These are phyloP conservation scores for Syngnathus floridae DNA, from an alignment of 2,113 vertebrate species.

Conservation along the genomic window DNA sequence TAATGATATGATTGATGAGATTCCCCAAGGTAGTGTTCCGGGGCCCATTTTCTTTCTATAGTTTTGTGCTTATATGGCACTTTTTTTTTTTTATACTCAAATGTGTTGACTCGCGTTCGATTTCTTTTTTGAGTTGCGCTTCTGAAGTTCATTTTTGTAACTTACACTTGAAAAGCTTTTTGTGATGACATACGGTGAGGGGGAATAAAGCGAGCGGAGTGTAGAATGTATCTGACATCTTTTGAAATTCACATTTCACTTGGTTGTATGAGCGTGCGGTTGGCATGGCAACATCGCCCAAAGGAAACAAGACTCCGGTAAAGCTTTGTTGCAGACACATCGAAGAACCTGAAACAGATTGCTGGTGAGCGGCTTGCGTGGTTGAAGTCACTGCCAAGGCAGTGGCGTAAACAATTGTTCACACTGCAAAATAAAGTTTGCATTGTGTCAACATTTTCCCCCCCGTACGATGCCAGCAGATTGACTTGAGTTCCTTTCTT, in stretches of 20 bases:
- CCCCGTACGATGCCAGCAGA: neutral
- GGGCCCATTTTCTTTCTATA: no score
- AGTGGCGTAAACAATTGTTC: slow-evolving; percentile 19
- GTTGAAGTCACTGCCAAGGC: slow-evolving; percentile 15
- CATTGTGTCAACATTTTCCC: neutral
- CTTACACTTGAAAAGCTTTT: neutral
- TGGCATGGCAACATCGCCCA: neutral
- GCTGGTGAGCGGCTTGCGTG: neutral
- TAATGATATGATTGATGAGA: no score
- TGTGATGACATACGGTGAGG: neutral
- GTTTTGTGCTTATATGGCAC: no score
- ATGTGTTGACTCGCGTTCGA: neutral
- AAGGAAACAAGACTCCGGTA: neutral
- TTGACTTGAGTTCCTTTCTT: no score
- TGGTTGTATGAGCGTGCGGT: neutral
- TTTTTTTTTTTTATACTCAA: neutral
- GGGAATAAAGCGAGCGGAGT: neutral
- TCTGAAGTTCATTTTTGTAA: neutral
- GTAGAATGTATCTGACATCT: neutral
- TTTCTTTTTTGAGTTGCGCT: neutral
- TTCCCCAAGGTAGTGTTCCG: no score
- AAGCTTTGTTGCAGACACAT: slow-evolving; percentile 12
- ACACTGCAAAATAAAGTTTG: neutral
- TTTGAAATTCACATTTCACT: neutral
- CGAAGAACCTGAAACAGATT: slow-evolving; percentile 16